Base-by-base conservation (phyloP, 1,140 invertebrate species). In the Sinella curviseta region DNA sequence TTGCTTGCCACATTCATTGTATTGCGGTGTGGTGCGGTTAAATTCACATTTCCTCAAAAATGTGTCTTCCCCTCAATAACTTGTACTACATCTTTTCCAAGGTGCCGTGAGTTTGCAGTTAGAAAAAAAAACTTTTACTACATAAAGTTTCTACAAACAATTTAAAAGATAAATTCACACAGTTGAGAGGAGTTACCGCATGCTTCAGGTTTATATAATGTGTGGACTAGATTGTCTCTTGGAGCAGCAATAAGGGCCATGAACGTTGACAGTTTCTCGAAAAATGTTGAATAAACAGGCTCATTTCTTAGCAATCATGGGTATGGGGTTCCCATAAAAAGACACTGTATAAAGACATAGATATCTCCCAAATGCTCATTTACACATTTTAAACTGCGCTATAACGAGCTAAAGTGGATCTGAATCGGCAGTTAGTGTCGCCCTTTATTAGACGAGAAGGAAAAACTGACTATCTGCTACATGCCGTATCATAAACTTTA, bases 361-460 rank as follows among this genome's bases (percentile, higher is more conserved):
- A 70, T 31, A 30, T 70, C 65, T 30, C n/a, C 12, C 3, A 70
- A 33, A 8, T 31, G 31, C 65, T 70, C 65, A 70, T 70, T 70
- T 70, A 70, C 65, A 70, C 65, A 70, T 70, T 70, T 70, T 70
- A 70, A 70, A 70, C 28, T n/a, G 31, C 31, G 31, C 65, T 31
- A 33, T 70, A 73, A 78, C 77, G 39, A 74, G 77, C 28, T 78
- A 73, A 78, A 78, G 77, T 78, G 77, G 77, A 74, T 74, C 73
- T 78, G 77, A 78, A 78, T 78, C 77, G 77, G 77, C 77, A 35
- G 77, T 78, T 78, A 78, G 65, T 77, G 77, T 77, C 77, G 77
- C 28, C 65, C 77, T 70, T 70, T 70, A 70, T 70, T 70, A 33
- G 65, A 33, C 65, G 4, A 70, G 26, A 70, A 70, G 31, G n/a